Evolutionary conservation across 2,113 vertebrate species (phyloP).

Genomic region (Tyto alba): DNA sequence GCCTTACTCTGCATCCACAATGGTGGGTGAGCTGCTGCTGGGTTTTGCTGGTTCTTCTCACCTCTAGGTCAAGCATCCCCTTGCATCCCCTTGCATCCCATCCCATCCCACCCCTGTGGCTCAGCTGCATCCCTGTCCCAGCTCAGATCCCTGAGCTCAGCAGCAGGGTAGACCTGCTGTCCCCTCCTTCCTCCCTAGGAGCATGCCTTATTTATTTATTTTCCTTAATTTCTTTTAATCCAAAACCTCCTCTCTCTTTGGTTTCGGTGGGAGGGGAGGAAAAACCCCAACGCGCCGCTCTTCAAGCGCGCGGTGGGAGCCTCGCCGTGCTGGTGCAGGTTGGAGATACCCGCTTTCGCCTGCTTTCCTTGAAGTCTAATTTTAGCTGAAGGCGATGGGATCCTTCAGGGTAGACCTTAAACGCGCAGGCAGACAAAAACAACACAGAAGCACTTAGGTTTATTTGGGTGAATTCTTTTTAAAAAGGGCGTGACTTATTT

Average conservation of each 20-base stretch:
- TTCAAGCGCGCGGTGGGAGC: background rate
- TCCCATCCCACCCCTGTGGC: accelerated
- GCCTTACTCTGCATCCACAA: accelerated
- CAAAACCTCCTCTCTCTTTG: background rate
- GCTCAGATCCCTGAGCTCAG: accelerated
- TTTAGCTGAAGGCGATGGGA: slow-evolving; percentile 4
- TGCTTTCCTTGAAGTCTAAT: slow-evolving; percentile 25
- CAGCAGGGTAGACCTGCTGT: accelerated
- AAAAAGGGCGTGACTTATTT: slow-evolving; percentile 26
- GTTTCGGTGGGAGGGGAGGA: background rate
- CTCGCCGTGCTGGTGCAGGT: accelerated
- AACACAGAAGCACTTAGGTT: background rate
- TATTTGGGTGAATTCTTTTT: slow-evolving; percentile 36
- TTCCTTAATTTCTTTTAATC: background rate
- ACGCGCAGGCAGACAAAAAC: background rate
- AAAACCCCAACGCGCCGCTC: accelerated
- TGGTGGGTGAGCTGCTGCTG: background rate
- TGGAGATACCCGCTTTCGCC: background rate
- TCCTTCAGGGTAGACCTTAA: background rate
- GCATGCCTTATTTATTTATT: background rate
- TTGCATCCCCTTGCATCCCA: background rate
- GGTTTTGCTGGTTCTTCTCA: background rate
- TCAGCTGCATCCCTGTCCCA: background rate
- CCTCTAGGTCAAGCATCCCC: accelerated
- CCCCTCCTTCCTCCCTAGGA: background rate